Evolutionary conservation across 2,888 invertebrate genomes (phyloP), one percentile per base, ranked within the genome.

Genomic region (Lysandra bellargus): DNA sequence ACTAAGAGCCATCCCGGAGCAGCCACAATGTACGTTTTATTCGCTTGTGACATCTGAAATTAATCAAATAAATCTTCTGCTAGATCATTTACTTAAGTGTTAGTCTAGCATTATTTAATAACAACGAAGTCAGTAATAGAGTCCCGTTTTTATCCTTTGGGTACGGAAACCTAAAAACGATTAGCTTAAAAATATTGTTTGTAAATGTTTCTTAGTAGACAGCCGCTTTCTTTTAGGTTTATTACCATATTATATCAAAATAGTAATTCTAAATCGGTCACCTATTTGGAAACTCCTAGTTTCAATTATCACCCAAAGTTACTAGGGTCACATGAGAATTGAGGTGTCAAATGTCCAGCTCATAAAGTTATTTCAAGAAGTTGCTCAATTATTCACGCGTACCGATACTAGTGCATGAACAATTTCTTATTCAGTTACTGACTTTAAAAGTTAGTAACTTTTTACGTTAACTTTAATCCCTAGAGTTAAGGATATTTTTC

Each of bases 361-460:
- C 33, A 37, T 69, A 69, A 37, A 14, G 33, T 69, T 69, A 69
- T 37, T 69, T 37, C 33, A 69, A 69, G 69, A 69, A 69, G 69
- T 14, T 69, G 14, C 69, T 69, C 33, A 33, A 69, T 69, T 69
- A 69, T 69, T 69, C 14, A 69, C 69, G 17, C 33, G 69, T 30
- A 17, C 69, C 37, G 14, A 69, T 69, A 69, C 69, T 69, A 69
- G 69, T 69, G 69, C 69, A 69, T 69, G 17, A 69, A 17, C 9
- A 69, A 69, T 37, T 69, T 37, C 5, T 37, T 33, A 69, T 33
- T 69, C 69, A 69, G 69, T 69, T 69, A 33, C 69, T 14, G 33
- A 69, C 33, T 69, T 69, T 69, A 69, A 33, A 69, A 69, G 69
- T 69, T 69, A 37, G 14, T 69, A 14, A 69, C 14, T 69, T 64